Evolutionary conservation across 2,888 invertebrate species (phyloP), one percentile per base, ranked within the genome.

Genomic region (Eurytoma adleriae): DNA sequence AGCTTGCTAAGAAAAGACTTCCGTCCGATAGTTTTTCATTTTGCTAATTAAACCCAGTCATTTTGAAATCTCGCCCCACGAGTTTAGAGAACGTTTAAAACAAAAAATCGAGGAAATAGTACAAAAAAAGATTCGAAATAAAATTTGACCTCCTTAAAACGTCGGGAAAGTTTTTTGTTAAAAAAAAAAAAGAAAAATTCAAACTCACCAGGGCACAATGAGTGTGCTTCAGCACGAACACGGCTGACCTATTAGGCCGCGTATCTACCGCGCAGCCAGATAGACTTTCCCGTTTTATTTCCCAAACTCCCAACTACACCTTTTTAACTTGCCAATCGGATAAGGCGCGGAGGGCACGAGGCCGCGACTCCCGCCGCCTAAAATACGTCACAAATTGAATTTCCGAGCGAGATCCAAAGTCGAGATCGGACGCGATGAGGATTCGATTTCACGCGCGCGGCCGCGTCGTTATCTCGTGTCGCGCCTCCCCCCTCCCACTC

Each of bases 231-330:
- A 18, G 57, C 57, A 20, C 57, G 57, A 57, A 54, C 68, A 27
- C 62, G 27, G 27, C 62, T 68, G 68, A 68, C 68, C 68, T 52
- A 52, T 54, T 68, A 27, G 54, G 24, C 54, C 54, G 40, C 40
- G 68, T 68, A 68, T 68, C 68, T 54, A 27, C 68, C 30, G 27
- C n/a, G 30, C 14, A 62, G 24, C 24, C 24, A 24, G n/a, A 30
- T 16, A 40, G 24, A 62, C 27, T 30, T 62, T 62, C 16, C 20
- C 20, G 18, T 18, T 20, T n/a, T 59, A 59, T 59, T 48, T 48
- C 50, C 62, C 30, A n/a, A 62, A 62, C 62, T 62, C 30, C 10
- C 30, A n/a, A 54, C 54, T 54, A 5, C 54, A 54, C 54, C n/a
- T 54, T 54, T 54, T 14, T n/a, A 54, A 54, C 54, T 54, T 54